Evolutionary conservation across 2,113 vertebrate genomes (phyloP).

Genomic region (Oreochromis spilurus): DNA sequence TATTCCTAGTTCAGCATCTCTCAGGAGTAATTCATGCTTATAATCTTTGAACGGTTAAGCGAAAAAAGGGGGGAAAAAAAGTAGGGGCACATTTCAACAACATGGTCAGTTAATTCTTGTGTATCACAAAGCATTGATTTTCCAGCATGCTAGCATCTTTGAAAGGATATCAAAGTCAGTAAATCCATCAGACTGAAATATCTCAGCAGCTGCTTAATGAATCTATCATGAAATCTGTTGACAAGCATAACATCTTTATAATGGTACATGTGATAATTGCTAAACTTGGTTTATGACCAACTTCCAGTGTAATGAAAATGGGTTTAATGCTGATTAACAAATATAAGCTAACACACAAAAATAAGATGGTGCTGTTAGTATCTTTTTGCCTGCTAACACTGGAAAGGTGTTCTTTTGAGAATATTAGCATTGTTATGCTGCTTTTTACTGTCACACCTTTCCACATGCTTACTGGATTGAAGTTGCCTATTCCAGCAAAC

Average conservation of each 20-base stretch:
- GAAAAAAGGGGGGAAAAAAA: background rate
- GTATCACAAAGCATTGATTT: background rate
- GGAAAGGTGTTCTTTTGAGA: background rate
- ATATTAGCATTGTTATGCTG: background rate
- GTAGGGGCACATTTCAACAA: background rate
- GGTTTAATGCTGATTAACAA: background rate
- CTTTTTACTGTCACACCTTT: background rate
- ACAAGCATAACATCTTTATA: background rate
- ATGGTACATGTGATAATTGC: background rate
- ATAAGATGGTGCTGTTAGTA: background rate
- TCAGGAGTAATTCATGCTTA: background rate
- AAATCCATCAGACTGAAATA: background rate
- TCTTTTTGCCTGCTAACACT: background rate
- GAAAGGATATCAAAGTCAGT: background rate
- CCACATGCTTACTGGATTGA: background rate
- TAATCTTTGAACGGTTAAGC: background rate
- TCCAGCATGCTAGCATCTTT: background rate
- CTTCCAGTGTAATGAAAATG: background rate
- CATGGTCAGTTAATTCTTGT: background rate
- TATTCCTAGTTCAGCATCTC: conserved; percentile 1
- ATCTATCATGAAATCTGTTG: background rate
- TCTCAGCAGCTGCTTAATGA: background rate
- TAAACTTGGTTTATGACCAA: background rate
- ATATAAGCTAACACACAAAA: background rate
- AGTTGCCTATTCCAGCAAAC: fast-evolving